Base-by-base conservation (phyloP, 92 coral and sea anemone species). In the Isaurus tuberculatus region DNA sequence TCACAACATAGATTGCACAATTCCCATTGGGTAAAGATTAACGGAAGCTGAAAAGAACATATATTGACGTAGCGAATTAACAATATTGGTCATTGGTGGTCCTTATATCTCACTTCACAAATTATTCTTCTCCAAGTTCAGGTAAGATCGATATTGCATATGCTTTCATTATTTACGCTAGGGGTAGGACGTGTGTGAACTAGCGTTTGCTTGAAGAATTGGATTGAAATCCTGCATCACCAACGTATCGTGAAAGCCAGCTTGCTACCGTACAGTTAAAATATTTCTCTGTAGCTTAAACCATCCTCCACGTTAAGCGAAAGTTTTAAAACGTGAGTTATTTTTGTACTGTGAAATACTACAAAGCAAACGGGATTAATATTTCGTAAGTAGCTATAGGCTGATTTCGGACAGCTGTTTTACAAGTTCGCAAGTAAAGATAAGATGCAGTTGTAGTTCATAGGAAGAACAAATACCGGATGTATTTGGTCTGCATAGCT, bases 11-110 rank as follows among this genome's bases (percentile, higher is more conserved):
- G 3, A 33, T 36, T 55, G 70, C 82, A 20, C 68, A 25, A 36
- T 58, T 77, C 82, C 70, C 32, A 77, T 58, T 57, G 70, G 70
- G 36, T 34, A 4, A 1, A 33, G 82, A 17, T 5, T 9, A 14
- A 69, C 82, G 82, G 82, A 77, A 77, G 82, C 78, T 26, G 78
- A 72, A 43, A 16, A 60, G 81, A 33, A 67, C 42, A 32, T 42
- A 31, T 58, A 77, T 77, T 77, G 82, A 58, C 34, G 22, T n/a
- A 77, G 82, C 32, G 16, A 33, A 32, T 40, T 23, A 77, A n/a
- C 70, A 64, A 57, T 77, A 77, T 61, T 77, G 82, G 69, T 43
- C 67, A 13, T 8, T 10, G n/a, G 13, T 34, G 43, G 69, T 7
- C 33, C 61, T 46, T 73, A 14, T 73, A 17, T 30, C 34, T 73